Percentiles rank a stretch among this genome's conserved stretches.
Conservation (phyloP, 2,113 vertebrate genomes). For the Craseonycteris thonglongyai region DNA sequence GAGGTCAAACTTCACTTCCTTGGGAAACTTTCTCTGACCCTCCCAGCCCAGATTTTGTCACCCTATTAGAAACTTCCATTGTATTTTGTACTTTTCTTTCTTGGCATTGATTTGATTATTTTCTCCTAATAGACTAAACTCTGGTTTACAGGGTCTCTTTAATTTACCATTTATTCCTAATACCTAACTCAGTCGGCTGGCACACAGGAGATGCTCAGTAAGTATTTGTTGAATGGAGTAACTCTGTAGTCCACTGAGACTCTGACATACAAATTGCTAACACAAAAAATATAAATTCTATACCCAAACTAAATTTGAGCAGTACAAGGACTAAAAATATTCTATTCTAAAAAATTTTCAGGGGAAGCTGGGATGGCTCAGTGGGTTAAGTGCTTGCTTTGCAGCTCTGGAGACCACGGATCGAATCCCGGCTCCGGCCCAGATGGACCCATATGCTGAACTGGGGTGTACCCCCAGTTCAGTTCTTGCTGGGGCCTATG, state of each 20-base stretch:
- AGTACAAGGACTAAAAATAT: neutral
- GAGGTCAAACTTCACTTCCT: neutral
- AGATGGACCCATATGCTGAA: too few species aligned
- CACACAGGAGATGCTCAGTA: neutral
- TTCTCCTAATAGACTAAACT: neutral
- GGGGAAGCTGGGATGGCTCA: too few species aligned
- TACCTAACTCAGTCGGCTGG: neutral
- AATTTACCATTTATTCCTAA: slow-evolving; percentile 6
- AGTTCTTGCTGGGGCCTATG: too few species aligned
- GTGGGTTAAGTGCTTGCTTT: too few species aligned
- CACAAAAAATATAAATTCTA: neutral
- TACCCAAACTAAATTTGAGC: neutral
- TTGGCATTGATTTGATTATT: neutral
- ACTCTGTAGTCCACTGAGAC: neutral
- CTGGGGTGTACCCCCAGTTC: too few species aligned
- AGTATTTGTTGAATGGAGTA: neutral
- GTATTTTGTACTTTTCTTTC: neutral
- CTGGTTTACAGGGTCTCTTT: neutral
- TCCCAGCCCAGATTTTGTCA: neutral
- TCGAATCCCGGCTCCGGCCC: too few species aligned
- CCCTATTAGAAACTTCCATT: neutral
- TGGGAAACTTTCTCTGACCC: neutral
- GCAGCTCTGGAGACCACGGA: too few species aligned
- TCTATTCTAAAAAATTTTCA: neutral
- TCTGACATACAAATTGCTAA: neutral